Evolutionary conservation across 2,888 invertebrate species (phyloP).

Genomic region (Mythimna impura): DNA sequence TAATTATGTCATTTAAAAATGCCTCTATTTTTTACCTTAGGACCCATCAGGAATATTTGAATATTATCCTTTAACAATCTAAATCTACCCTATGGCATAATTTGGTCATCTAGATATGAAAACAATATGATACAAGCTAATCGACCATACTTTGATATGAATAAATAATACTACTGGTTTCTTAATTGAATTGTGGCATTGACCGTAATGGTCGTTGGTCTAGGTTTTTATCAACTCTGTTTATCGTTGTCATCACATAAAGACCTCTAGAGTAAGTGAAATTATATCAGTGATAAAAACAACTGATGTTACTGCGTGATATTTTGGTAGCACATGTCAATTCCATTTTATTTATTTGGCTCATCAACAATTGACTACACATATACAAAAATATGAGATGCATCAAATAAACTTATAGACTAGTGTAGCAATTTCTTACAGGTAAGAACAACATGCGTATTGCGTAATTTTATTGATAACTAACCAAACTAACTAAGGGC

Average conservation of each 20-base stretch:
- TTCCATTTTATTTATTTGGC: too few relatives aligned
- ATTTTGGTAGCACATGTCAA: too few relatives aligned
- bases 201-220: background rate
- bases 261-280: too few relatives aligned
- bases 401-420: too few relatives aligned
- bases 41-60: background rate
- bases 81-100: constrained; percentile 10
- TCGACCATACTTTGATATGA: constrained; percentile 14
- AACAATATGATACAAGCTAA: background rate
- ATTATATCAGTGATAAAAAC: too few relatives aligned
- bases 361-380: too few relatives aligned
- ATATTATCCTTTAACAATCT: background rate
- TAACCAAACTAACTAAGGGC: too few relatives aligned
- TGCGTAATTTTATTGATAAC: too few relatives aligned
- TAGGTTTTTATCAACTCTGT: background rate
- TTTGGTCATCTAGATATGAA: constrained; percentile 8
- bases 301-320: too few relatives aligned
- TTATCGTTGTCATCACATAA: background rate
- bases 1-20: background rate
- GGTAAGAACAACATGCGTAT: too few relatives aligned
- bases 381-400: too few relatives aligned
- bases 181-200: background rate
- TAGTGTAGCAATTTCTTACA: too few relatives aligned
- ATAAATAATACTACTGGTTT: background rate
- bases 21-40: background rate